Percentiles rank a stretch among this genome's conserved stretches.
These are phyloP conservation scores for Loripinus fragilis DNA, from an alignment of 2,888 invertebrate genomes.

Conservation along the genomic window DNA sequence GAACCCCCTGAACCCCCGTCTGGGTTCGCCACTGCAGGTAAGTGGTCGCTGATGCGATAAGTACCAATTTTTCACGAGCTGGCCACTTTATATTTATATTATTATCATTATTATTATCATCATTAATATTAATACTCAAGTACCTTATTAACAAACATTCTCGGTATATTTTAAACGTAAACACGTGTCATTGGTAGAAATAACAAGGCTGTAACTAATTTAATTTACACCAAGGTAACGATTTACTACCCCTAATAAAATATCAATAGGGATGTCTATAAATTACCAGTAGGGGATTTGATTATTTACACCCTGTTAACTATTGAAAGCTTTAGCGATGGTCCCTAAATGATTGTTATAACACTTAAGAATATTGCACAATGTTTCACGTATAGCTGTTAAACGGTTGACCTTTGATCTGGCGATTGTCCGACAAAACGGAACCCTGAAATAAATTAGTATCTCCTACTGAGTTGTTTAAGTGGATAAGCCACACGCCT, in stretches of 20 bases:
- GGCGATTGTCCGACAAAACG: neutral
- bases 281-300: slow-evolving; percentile 15
- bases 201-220: neutral
- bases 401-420: neutral
- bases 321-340: slow-evolving; percentile 4
- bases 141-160: too few relatives aligned
- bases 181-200: neutral
- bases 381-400: neutral
- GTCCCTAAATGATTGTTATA: slow-evolving; percentile 2
- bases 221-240: slow-evolving; percentile 8
- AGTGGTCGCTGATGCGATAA: too few relatives aligned
- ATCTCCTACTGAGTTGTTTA: too few relatives aligned
- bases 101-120: too few relatives aligned
- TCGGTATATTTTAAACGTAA: neutral
- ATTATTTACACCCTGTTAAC: slow-evolving; percentile 10
- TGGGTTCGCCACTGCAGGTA: too few relatives aligned
- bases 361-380: neutral
- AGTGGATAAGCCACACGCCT: too few relatives aligned
- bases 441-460: too few relatives aligned
- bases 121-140: too few relatives aligned
- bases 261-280: slow-evolving; percentile 8
- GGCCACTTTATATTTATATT: too few relatives aligned
- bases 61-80: too few relatives aligned
- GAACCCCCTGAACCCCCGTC: too few relatives aligned
- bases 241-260: slow-evolving; percentile 15